These are phyloP conservation scores for Bubo blakistoni DNA, from an alignment of 2,113 vertebrate species.

Conservation along the genomic window DNA sequence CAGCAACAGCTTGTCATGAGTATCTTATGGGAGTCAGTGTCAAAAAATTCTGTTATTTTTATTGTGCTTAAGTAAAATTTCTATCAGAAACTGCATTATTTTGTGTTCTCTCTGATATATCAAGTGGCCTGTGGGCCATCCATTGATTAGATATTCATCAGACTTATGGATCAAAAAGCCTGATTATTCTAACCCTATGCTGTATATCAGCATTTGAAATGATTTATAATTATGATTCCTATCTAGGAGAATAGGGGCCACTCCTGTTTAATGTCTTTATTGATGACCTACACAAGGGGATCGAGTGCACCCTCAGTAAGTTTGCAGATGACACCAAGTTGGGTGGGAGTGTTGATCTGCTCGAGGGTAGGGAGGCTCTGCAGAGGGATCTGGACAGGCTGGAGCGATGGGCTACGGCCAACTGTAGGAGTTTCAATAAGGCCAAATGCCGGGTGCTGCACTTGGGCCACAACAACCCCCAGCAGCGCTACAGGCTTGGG, in stretches of 20 bases:
- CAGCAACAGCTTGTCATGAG: neutral
- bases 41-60: neutral
- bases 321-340: too few species aligned
- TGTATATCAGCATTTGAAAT: neutral
- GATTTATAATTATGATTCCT: neutral
- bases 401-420: too few species aligned
- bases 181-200: neutral
- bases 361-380: too few species aligned
- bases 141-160: slow-evolving; percentile 13
- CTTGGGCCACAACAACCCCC: too few species aligned
- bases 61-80: neutral
- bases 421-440: too few species aligned
- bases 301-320: too few species aligned
- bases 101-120: neutral
- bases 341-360: too few species aligned
- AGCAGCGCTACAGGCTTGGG: too few species aligned
- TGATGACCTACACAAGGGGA: too few species aligned
- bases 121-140: neutral
- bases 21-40: neutral
- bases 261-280: too few species aligned
- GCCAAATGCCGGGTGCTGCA: too few species aligned
- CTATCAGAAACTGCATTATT: neutral
- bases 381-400: too few species aligned
- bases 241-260: neutral
- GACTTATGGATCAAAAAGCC: neutral